Evolutionary conservation across 35 echinoderm and acorn worm genomes (phyloP), one percentile per base, ranked within the genome.

Genomic region (Diadema setosum): DNA sequence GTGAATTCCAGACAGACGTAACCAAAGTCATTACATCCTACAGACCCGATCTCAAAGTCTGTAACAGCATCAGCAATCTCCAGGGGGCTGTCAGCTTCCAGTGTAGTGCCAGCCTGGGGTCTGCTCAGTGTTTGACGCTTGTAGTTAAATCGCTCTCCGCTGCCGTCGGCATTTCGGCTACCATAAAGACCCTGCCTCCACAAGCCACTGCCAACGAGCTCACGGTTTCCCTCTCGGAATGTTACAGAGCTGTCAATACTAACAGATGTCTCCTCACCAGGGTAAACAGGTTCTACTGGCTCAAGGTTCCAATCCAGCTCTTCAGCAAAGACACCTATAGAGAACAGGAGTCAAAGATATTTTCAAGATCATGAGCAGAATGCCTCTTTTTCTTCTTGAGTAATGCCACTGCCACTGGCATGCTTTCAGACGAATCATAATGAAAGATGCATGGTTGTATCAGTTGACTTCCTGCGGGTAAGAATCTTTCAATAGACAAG

Each of bases 1-100:
- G 94, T 88, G 35, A 96, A 91, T 80, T 96, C 94, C 15, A 92
- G 39, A 61, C 94, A 96, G 15, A 96, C 25, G 65, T 96, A 90
- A 3, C 83, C 65, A 35, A 84, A 81, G 64, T 91, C 85, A 14
- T 90, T 91, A 44, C 94, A 96, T 12, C 94, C 94, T 33, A 96
- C 65, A 7, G 90, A 59, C 3, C 94, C 94, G 26, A 91, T 82
- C 45, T 96, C 89, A 70, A 96, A 96, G 17, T 87, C 29, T 18
- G 90, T 91, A 30, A 65, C 70, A 30, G 91, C 82, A 35, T 91
- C 85, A 49, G 73, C 39, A 23, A 96, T 46, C 23, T 84, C 81
- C 25, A 96, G n/a, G n/a, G 85, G 59, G 14, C 29, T 43, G 39
- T 90, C 90, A 1, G 78, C 80, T 20, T 45, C 49, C 3, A 96